These are phyloP conservation scores for Congeria kusceri DNA, from an alignment of 2,888 invertebrate genomes.

Conservation along the genomic window DNA sequence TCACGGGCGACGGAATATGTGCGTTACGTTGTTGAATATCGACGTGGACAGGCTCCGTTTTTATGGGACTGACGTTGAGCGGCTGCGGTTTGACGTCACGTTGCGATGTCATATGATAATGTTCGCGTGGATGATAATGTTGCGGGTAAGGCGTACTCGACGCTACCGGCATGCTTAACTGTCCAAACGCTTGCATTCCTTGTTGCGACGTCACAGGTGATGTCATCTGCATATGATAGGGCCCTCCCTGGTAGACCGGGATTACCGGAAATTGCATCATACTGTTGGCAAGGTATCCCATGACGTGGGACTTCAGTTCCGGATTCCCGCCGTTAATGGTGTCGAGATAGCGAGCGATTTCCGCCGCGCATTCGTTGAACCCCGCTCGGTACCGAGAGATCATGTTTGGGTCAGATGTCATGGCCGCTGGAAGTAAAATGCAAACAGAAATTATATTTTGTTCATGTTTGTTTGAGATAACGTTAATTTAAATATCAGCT, in stretches of 20 bases:
- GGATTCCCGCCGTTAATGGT: constrained; percentile 67
- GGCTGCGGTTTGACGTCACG: constrained; percentile 8
- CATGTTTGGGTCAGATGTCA: constrained; percentile 69
- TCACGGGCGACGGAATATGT: constrained; percentile 30
- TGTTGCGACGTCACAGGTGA: constrained; percentile 42
- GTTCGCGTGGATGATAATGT: constrained; percentile 3
- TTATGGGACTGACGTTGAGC: constrained; percentile 1
- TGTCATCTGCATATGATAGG: constrained; percentile 49
- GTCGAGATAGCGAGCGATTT: constrained; percentile 71
- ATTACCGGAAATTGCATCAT: constrained; percentile 65
- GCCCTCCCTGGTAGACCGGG: constrained; percentile 61
- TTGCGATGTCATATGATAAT: neutral
- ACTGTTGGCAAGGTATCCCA: constrained; percentile 68
- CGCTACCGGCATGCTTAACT: constrained; percentile 11
- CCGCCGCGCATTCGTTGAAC: constrained; percentile 73
- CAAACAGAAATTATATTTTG: constrained; percentile 8
- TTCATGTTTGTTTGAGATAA: neutral
- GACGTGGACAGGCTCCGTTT: constrained; percentile 23
- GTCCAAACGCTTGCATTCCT: constrained; percentile 21
- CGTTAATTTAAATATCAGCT: neutral
- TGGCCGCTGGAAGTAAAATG: constrained; percentile 58
- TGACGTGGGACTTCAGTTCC: constrained; percentile 65
- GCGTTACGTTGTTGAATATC: constrained; percentile 21
- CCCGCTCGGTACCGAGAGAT: constrained; percentile 67
- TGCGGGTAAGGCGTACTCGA: neutral